These are phyloP conservation scores for Takifugu ocellatus DNA, from an alignment of 2,797 vertebrate genomes.

Conservation along the genomic window DNA sequence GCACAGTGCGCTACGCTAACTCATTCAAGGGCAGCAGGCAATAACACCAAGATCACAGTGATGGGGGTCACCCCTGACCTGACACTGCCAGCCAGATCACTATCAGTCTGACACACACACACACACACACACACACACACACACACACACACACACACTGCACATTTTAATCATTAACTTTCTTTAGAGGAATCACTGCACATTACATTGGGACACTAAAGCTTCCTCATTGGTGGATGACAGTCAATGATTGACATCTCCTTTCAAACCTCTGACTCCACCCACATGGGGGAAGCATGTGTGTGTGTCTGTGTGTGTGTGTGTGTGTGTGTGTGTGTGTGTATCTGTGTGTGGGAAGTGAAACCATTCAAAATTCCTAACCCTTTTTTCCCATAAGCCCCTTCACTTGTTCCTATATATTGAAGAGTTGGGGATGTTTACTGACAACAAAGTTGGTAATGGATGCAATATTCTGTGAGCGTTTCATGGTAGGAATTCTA, in stretches of 20 bases:
- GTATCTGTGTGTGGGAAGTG: conserved; percentile 28
- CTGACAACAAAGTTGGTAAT: conserved; percentile 1
- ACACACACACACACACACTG: conserved; percentile 24
- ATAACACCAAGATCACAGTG: conserved; percentile 80
- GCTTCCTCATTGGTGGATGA: conserved; percentile 64
- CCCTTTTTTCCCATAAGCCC: conserved; percentile 58
- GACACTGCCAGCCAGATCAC: conserved; percentile 56
- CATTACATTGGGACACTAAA: conserved; percentile 51
- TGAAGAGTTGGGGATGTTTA: conserved; percentile 17
- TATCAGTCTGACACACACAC: conserved; percentile 54
- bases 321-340: too few relatives aligned
- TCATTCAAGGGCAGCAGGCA: conserved; percentile 79
- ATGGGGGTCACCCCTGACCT: conserved; percentile 69
- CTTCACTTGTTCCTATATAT: conserved; percentile 24
- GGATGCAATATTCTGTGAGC: conserved; percentile 4
- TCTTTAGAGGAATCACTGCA: conserved; percentile 53
- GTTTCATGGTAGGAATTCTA: conserved; percentile 49
- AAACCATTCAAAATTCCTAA: conserved; percentile 47
- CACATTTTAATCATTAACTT: conserved; percentile 68
- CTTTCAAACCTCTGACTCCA: conserved; percentile 44
- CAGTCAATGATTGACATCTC: conserved; percentile 76
- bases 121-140: conserved; percentile 23
- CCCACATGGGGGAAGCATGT: conserved; percentile 32
- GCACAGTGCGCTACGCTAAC: conserved; percentile 75
- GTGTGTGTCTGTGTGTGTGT: too few relatives aligned